Percentiles rank a stretch among this genome's conserved stretches.
Conservation (phyloP, 2,797 vertebrate species). For the Phataginus tetradactyla region DNA sequence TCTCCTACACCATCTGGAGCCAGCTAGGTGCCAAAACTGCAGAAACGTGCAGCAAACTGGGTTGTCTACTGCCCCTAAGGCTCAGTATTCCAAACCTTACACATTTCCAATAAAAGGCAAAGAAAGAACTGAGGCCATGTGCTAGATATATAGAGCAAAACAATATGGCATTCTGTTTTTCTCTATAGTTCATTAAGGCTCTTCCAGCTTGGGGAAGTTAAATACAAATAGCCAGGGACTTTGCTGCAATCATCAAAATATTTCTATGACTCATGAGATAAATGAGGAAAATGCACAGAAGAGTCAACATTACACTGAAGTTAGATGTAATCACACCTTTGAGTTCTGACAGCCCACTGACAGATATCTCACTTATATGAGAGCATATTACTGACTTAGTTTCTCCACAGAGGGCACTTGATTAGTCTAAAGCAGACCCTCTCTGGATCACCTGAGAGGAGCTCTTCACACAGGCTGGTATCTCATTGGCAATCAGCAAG, state of each 20-base stretch:
- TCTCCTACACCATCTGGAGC: not conserved
- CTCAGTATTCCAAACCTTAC: not conserved
- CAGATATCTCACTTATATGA: constrained; percentile 34
- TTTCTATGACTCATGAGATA: constrained; percentile 67
- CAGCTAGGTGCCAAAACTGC: not conserved
- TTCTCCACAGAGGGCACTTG: not conserved
- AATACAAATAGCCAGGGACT: constrained; percentile 28
- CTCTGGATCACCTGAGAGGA: not conserved
- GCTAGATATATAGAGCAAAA: not conserved
- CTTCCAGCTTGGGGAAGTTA: not conserved
- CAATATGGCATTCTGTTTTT: not conserved
- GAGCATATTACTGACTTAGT: constrained; percentile 28
- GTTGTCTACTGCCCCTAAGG: not conserved
- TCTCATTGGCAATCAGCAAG: not conserved
- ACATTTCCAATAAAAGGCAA: not conserved
- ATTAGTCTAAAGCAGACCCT: not conserved
- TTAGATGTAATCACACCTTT: constrained; percentile 70
- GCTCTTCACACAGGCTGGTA: not conserved
- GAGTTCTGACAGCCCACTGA: constrained; percentile 60
- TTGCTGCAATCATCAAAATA: constrained; percentile 68
- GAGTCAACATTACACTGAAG: constrained; percentile 52
- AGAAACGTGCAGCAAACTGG: not conserved
- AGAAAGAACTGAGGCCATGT: not conserved
- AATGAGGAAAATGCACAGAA: constrained; percentile 70
- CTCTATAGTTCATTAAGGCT: not conserved